Percentiles rank a stretch among this genome's conserved stretches.
Conservation (phyloP, 2,797 vertebrate genomes). For the Orientallactaga sibirica region DNA sequence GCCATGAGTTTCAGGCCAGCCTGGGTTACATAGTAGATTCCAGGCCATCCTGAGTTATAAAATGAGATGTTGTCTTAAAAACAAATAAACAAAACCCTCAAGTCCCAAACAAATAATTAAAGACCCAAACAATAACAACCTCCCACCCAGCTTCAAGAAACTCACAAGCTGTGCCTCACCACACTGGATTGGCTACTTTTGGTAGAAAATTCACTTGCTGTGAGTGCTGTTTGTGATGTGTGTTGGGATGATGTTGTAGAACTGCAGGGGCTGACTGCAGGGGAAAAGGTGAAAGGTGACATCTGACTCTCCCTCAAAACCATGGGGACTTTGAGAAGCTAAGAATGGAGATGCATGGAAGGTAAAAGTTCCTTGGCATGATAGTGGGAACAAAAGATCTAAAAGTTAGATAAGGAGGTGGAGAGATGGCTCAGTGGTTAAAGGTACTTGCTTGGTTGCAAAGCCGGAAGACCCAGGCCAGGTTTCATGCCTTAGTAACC, state of each 20-base stretch:
- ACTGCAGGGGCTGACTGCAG: slow-evolving; percentile 14
- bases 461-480: no score
- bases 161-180: neutral
- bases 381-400: neutral
- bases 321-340: neutral
- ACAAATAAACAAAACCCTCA: neutral
- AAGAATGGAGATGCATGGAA: neutral
- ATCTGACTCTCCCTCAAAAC: neutral
- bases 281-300: slow-evolving; percentile 29
- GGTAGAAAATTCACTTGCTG: slow-evolving; percentile 6
- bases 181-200: neutral
- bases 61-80: neutral
- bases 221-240: neutral
- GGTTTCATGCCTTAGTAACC: no score
- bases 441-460: no score
- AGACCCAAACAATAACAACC: neutral
- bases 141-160: neutral
- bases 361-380: neutral
- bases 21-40: neutral
- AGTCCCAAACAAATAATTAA: neutral
- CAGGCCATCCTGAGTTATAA: neutral
- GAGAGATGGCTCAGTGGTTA: no score
- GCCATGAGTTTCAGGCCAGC: neutral
- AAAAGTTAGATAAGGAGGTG: neutral
- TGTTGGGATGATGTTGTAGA: neutral